Evolutionary conservation across 2,797 vertebrate genomes (phyloP).

Genomic region (Acanthurus leucopareius): DNA sequence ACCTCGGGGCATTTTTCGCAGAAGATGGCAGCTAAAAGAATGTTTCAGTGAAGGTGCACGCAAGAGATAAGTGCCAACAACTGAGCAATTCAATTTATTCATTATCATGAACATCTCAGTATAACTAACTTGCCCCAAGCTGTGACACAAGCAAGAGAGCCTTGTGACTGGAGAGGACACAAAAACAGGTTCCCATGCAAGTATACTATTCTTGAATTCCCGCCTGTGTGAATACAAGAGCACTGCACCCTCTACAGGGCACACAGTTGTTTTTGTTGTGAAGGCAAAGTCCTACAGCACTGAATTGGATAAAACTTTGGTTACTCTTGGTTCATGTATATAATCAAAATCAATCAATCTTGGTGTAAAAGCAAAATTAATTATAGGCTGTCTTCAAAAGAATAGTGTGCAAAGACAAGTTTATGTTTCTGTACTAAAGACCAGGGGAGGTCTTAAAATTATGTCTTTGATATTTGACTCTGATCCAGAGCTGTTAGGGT

Average conservation of each 20-base stretch:
- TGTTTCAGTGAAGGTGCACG: slow-evolving; percentile 57
- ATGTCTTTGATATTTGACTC: slow-evolving; percentile 48
- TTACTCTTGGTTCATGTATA: too few relatives aligned
- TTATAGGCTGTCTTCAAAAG: slow-evolving; percentile 34
- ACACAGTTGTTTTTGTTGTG: too few relatives aligned
- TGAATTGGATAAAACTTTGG: background rate
- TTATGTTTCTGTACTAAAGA: slow-evolving; percentile 50
- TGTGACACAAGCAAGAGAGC: slow-evolving; percentile 59
- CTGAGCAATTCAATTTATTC: slow-evolving; percentile 68
- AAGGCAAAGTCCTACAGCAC: background rate
- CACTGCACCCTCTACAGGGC: slow-evolving; percentile 65
- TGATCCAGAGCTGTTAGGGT: slow-evolving; percentile 2
- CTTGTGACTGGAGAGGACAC: slow-evolving; percentile 79
- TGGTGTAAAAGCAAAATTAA: too few relatives aligned
- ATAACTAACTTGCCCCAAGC: slow-evolving; percentile 65
- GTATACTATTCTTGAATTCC: background rate
- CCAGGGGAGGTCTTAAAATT: background rate
- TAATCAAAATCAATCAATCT: too few relatives aligned
- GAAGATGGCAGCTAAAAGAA: slow-evolving; percentile 51
- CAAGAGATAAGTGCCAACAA: slow-evolving; percentile 54
- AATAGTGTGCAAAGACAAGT: slow-evolving; percentile 44
- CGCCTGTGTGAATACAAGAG: background rate
- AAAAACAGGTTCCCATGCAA: slow-evolving; percentile 64
- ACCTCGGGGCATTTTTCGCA: slow-evolving; percentile 46
- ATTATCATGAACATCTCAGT: slow-evolving; percentile 70